Percentiles rank a stretch among this genome's conserved stretches.
These are phyloP conservation scores for Etia nguti DNA, from an alignment of 2,113 vertebrate genomes.

Conservation along the genomic window DNA sequence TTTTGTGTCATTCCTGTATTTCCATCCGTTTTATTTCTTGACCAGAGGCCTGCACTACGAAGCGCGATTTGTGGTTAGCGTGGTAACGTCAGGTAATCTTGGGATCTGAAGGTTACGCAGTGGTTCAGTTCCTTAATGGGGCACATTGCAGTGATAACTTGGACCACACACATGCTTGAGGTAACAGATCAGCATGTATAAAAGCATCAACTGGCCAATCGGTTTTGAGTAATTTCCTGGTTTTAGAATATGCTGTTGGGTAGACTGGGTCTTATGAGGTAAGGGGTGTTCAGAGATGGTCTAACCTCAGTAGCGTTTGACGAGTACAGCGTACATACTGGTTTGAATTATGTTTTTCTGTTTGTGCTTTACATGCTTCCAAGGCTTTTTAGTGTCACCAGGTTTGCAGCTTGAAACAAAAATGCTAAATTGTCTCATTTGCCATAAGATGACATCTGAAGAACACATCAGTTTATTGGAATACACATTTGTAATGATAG, in stretches of 20 bases:
- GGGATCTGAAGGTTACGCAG: neutral
- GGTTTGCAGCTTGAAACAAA: neutral
- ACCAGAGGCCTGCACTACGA: slow-evolving; percentile 11
- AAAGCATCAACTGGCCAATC: neutral
- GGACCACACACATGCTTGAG: neutral
- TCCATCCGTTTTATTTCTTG: slow-evolving; percentile 63
- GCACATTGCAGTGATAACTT: neutral
- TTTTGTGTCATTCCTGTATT: slow-evolving; percentile 75
- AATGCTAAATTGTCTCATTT: neutral
- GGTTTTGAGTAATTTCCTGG: neutral
- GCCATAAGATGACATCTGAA: neutral
- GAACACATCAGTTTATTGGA: neutral
- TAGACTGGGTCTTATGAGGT: neutral
- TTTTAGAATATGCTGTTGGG: neutral
- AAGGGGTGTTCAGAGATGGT: neutral
- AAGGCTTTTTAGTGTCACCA: neutral
- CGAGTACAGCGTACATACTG: neutral
- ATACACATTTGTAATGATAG: neutral
- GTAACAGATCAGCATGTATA: neutral
- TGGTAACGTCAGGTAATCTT: neutral
- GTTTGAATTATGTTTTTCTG: neutral
- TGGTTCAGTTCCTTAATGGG: neutral
- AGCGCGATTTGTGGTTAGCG: neutral
- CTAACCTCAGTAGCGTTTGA: neutral
- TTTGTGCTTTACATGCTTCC: neutral